Evolutionary conservation across 2,888 invertebrate species (phyloP), one percentile per base, ranked within the genome.

Genomic region (Caenorhabditis zanzibari): DNA sequence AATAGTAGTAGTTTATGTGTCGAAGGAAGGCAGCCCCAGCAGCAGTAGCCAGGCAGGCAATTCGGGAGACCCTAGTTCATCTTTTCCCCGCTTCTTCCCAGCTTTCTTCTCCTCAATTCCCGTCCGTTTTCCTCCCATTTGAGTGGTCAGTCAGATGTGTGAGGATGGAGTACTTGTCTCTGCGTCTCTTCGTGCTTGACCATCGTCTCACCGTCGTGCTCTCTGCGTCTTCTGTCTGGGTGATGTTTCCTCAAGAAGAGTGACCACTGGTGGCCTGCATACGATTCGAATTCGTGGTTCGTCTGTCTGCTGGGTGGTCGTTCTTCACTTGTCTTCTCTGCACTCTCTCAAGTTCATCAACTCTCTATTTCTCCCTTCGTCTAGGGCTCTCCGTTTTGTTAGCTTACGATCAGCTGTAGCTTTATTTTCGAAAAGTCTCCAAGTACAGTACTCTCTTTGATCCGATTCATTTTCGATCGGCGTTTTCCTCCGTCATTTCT

Each of bases 101-200:
- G 49, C 59, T 61, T 61, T 59, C 59, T 58, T 32, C 58, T 52
- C 44, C 47, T 66, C 66, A 35, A 66, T 69, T 56, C 56, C 69
- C 69, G 54, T 28, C 69, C 69, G 69, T 69, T 71, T 58, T 71
- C 59, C 44, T 72, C 72, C 58, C 49, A 22, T 59, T 59, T 59
- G 68, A 68, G 68, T 68, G 68, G 72, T 59, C 72, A 72, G 72
- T 73, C 61, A 61, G 52, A 61, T 73, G 73, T 59, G 61, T 59
- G 59, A 59, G 58, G 47, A 59, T 47, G 58, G 47, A 47, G 49
- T 59, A 47, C 73, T 28, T 52, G 61, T 61, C 72, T 49, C 72
- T 72, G 59, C 19, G 47, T 72, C 72, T 72, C 59, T 16, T 9
- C 44, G 19, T 5, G 28, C 72, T 72, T 72, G 72, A 72, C 72